Evolutionary conservation across 2,113 vertebrate genomes (phyloP).

Genomic region (Mormyrus lacerda): DNA sequence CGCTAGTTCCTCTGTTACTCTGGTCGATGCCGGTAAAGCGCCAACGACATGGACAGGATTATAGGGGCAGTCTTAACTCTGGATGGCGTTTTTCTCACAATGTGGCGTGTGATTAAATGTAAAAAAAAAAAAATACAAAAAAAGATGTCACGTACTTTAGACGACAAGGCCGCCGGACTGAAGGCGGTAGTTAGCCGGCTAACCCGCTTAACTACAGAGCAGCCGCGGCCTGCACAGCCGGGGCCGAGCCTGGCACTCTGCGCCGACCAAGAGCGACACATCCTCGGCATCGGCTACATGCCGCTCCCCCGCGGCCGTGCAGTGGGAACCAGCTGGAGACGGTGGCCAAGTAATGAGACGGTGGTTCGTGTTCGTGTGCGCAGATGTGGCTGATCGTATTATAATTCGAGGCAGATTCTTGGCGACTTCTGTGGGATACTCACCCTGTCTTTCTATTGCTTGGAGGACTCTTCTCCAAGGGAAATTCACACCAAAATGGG

Average conservation of each 20-base stretch:
- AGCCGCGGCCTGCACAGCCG: conserved; percentile 36
- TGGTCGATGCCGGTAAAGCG: neutral
- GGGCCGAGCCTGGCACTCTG: conserved; percentile 37
- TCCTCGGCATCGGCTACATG: conserved; percentile 21
- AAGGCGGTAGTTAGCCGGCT: neutral
- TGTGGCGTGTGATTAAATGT: neutral
- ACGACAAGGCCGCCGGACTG: neutral
- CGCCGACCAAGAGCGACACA: conserved; percentile 24
- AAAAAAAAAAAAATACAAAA: neutral
- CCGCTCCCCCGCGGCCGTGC: conserved; percentile 8
- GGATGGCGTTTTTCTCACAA: neutral
- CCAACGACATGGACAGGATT: neutral
- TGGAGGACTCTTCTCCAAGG: conserved; percentile 63
- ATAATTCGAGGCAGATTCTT: conserved; percentile 9
- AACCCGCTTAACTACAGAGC: neutral
- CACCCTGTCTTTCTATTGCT: conserved; percentile 65
- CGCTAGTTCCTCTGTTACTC: neutral
- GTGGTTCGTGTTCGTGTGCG: neutral
- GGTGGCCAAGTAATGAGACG: neutral
- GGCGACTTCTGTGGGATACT: conserved; percentile 41
- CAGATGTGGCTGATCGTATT: neutral
- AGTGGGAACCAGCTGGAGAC: neutral
- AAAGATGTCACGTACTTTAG: neutral
- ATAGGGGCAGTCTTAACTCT: neutral
- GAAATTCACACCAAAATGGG: conserved; percentile 60